Percentiles rank a stretch among this genome's conserved stretches.
These are phyloP conservation scores for Hyles lineata DNA, from an alignment of 2,888 invertebrate species.

Conservation along the genomic window DNA sequence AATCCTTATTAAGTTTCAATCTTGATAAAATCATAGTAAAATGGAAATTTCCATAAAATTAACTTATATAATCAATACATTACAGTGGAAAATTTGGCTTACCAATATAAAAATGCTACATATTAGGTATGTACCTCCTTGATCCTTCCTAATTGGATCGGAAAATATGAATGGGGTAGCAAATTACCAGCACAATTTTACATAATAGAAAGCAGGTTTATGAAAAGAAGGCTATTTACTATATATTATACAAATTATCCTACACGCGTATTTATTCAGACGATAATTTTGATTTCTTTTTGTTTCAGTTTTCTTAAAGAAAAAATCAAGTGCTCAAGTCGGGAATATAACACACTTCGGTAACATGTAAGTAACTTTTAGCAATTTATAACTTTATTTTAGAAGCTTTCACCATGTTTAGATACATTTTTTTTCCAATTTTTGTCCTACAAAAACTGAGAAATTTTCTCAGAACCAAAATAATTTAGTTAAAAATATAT, in stretches of 20 bases:
- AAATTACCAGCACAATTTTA: slow-evolving; percentile 50
- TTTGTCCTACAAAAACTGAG: too few species aligned
- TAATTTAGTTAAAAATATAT: too few species aligned
- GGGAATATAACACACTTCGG: slow-evolving; percentile 17
- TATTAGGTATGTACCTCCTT: slow-evolving; percentile 31
- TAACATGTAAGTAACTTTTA: slow-evolving; percentile 44
- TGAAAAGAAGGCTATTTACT: slow-evolving; percentile 35
- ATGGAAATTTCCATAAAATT: background rate
- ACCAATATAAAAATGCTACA: background rate
- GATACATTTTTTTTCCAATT: background rate
- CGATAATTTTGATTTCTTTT: slow-evolving; percentile 32
- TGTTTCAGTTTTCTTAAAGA: slow-evolving; percentile 43
- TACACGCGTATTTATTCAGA: slow-evolving; percentile 26
- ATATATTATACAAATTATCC: slow-evolving; percentile 26
- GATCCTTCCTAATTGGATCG: slow-evolving; percentile 49
- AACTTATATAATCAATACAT: background rate
- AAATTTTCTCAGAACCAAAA: too few species aligned
- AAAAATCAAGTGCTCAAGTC: background rate
- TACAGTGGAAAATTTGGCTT: background rate
- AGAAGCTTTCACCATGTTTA: background rate
- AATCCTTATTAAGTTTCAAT: too few species aligned
- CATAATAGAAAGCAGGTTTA: slow-evolving; percentile 44
- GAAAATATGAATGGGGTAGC: slow-evolving; percentile 46
- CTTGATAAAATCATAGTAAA: background rate
- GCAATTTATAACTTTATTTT: background rate